A percentile compares a stretch with the other conserved stretches of the same genome.
These are phyloP conservation scores for Drosophila jambulina DNA, from an alignment of 1,140 invertebrate genomes.

Conservation along the genomic window DNA sequence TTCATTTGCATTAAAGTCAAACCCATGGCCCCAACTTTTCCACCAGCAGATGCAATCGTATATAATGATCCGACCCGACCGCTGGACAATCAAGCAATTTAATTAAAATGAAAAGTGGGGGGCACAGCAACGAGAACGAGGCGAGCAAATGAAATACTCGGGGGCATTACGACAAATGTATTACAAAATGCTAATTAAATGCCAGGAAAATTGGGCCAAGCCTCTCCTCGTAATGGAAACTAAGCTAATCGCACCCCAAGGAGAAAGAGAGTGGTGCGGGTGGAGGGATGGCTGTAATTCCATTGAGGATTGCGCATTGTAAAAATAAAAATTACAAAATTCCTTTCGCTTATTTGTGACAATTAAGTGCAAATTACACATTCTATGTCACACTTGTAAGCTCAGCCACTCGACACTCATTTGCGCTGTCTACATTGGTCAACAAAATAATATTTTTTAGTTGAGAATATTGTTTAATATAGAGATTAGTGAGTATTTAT, in stretches of 20 bases:
- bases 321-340: slow-evolving; percentile 54
- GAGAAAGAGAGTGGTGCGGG: background rate
- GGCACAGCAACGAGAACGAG: slow-evolving; percentile 5
- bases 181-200: slow-evolving; percentile 83
- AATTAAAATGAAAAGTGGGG: slow-evolving; percentile 74
- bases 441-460: slow-evolving; percentile 1
- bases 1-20: slow-evolving; percentile 38
- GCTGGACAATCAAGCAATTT: slow-evolving; percentile 50
- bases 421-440: slow-evolving; percentile 9
- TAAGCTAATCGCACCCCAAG: slow-evolving; percentile 68
- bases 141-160: slow-evolving; percentile 57
- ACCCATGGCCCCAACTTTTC: slow-evolving; percentile 2
- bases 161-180: slow-evolving; percentile 70
- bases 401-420: background rate
- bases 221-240: slow-evolving; percentile 59
- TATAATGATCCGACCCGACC: slow-evolving; percentile 49
- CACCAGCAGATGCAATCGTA: slow-evolving; percentile 35
- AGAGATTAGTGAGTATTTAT: background rate
- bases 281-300: background rate
- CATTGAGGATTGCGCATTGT: slow-evolving; percentile 21
- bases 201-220: slow-evolving; percentile 72
- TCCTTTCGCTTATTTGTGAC: slow-evolving; percentile 69
- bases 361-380: slow-evolving; percentile 74
- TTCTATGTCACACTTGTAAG: slow-evolving; percentile 47
- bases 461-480: background rate